Evolutionary conservation across 2,113 vertebrate genomes (phyloP), one percentile per base, ranked within the genome.

Genomic region (Solea solea): DNA sequence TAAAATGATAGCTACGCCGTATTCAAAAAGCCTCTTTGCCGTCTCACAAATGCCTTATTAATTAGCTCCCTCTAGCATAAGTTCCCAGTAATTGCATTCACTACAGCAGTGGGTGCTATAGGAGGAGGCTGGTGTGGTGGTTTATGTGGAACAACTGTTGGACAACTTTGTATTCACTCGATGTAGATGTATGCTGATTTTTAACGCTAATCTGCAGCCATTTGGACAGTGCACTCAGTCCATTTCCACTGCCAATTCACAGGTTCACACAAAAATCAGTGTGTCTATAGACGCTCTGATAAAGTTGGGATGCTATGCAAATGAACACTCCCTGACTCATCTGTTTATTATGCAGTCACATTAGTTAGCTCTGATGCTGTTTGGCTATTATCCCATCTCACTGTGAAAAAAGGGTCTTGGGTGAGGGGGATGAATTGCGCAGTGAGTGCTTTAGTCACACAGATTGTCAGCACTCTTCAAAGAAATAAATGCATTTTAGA

Each of bases 391-490:
- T 92, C 90, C 89, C 87, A 90, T 91, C 88, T 87, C 83, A 62
- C 86, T 75, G 76, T 89, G 88, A 90, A 86, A 90, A 89, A 90
- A 80, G 87, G 89, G 87, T 89, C 89, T 90, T 79, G 81, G 88
- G 89, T 87, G 87, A 88, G 89, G 86, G 90, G 88, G 83, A 85
- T 89, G 90, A 84, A 89, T 90, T 83, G 84, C 83, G 75, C 87
- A 90, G 83, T 88, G 88, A 92, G 88, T 90, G 92, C 91, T 93
- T 94, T 91, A 93, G 92, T 93, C 91, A 93, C 89, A 90, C 83
- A 84, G 82, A 92, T 87, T 86, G 86, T 87, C 81, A 75, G 60
- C 78, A 83, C 89, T 88, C 89, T 92, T 92, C 89, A 91, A 92
- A 92, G 86, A 90, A 83, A 86, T 86, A 82, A 88, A 91, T 82